A percentile compares a stretch with the other conserved stretches of the same genome.
These are phyloP conservation scores for Furcifer pardalis DNA, from an alignment of 2,797 vertebrate species.

Conservation along the genomic window DNA sequence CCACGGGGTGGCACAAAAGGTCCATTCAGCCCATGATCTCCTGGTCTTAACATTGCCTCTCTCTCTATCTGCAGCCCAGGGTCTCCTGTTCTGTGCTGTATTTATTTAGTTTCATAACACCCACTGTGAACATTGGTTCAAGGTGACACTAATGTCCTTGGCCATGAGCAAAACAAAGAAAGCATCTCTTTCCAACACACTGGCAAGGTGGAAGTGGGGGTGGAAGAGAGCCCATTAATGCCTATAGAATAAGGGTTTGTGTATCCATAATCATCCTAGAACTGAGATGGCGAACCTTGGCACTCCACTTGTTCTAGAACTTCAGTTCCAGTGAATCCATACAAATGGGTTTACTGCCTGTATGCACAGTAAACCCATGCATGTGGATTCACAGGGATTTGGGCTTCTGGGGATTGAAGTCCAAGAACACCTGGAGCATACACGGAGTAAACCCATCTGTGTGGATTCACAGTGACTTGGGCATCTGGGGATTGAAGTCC, in stretches of 20 bases:
- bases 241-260: neutral
- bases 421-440: too few relatives aligned
- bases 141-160: neutral
- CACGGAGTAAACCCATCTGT: too few relatives aligned
- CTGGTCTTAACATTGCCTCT: neutral
- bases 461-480: too few relatives aligned
- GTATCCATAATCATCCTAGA: neutral
- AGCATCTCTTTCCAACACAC: neutral
- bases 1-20: neutral
- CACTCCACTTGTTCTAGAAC: too few relatives aligned
- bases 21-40: neutral
- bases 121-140: neutral
- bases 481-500: too few relatives aligned
- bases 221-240: neutral
- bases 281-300: too few relatives aligned
- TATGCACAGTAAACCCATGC: too few relatives aligned
- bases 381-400: too few relatives aligned
- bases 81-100: neutral
- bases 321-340: too few relatives aligned
- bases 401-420: too few relatives aligned
- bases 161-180: neutral
- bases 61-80: neutral
- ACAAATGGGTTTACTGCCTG: too few relatives aligned
- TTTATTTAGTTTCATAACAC: neutral
- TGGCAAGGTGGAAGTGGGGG: neutral